Conservation (phyloP, 2,113 vertebrate species). For the Apodemus sylvaticus region DNA sequence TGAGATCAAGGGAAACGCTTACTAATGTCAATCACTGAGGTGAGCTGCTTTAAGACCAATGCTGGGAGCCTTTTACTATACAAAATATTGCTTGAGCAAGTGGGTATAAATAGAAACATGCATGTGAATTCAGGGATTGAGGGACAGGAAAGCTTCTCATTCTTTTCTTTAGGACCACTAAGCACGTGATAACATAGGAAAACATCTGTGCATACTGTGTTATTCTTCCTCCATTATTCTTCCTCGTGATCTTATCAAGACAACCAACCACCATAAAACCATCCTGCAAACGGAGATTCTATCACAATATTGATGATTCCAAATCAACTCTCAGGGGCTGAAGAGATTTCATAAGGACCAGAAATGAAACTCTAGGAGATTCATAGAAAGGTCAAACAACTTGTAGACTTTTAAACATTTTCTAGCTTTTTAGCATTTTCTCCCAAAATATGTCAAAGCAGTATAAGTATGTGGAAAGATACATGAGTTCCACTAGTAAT, state of each 20-base stretch:
- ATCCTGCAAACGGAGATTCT: not conserved
- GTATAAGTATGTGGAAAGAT: not conserved
- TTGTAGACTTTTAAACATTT: constrained; percentile 6
- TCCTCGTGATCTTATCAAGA: not conserved
- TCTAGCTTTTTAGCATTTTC: not conserved
- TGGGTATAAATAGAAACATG: not conserved
- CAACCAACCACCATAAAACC: not conserved
- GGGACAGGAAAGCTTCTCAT: not conserved
- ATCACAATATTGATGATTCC: constrained; percentile 1
- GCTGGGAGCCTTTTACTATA: not conserved
- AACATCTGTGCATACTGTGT: not conserved
- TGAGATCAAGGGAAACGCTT: not conserved
- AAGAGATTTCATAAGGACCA: constrained; percentile 24
- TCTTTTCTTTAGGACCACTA: not conserved
- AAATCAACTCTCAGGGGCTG: constrained; percentile 32
- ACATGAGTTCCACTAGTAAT: constrained; percentile 17
- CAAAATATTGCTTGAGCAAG: not conserved
- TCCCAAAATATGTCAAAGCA: not conserved
- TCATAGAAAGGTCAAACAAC: constrained; percentile 33
- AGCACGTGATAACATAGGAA: constrained; percentile 36
- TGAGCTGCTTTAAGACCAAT: not conserved
- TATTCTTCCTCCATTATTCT: not conserved
- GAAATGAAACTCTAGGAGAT: constrained; percentile 24
- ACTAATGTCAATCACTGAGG: not conserved
- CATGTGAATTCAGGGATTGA: not conserved